A percentile compares a stretch with the other conserved stretches of the same genome.
Conservation (phyloP, 2,113 vertebrate species). For the Phasianus colchicus region DNA sequence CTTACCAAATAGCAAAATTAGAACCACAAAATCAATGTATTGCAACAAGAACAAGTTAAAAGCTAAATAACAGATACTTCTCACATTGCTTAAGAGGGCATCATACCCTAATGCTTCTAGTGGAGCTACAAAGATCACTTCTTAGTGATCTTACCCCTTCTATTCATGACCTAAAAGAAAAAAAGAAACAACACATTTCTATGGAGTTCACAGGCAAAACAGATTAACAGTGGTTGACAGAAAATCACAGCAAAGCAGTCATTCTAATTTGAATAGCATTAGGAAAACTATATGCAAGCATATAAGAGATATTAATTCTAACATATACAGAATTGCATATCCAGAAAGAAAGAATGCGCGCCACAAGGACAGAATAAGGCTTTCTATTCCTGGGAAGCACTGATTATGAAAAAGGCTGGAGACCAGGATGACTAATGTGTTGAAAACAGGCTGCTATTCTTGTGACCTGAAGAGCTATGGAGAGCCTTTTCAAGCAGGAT, state of each 20-base stretch:
- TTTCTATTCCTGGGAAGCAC: constrained; percentile 41
- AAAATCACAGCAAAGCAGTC: background rate
- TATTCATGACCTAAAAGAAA: background rate
- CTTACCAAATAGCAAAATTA: background rate
- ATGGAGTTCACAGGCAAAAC: background rate
- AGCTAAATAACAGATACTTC: background rate
- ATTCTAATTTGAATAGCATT: background rate
- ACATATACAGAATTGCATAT: background rate
- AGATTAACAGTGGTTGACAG: background rate
- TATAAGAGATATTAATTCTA: background rate
- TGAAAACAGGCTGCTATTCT: constrained; percentile 58
- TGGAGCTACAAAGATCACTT: background rate
- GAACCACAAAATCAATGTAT: background rate
- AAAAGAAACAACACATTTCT: background rate
- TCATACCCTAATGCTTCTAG: background rate
- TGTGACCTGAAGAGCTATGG: constrained; percentile 62
- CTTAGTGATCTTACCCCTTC: background rate
- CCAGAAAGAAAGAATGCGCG: background rate
- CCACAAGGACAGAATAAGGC: background rate
- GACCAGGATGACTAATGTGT: constrained; percentile 49
- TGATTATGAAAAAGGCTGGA: constrained; percentile 28
- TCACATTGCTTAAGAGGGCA: background rate
- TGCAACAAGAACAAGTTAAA: background rate
- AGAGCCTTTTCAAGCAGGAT: constrained; percentile 54
- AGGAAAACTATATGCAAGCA: background rate